Conservation (phyloP, 2,888 invertebrate genomes). For the Exocentrus adspersus region DNA sequence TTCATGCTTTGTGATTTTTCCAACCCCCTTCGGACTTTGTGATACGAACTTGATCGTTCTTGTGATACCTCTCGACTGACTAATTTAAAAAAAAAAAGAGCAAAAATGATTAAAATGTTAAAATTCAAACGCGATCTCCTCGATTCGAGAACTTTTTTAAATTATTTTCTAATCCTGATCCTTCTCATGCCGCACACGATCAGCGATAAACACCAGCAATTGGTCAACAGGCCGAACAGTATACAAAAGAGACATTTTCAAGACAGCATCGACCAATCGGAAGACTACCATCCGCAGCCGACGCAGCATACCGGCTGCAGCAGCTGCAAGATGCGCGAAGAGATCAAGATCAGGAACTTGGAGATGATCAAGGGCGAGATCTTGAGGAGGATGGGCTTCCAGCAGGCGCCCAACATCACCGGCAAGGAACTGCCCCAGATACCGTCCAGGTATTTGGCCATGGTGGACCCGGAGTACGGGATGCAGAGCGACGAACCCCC, state of each 20-base stretch:
- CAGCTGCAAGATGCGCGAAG: slow-evolving; percentile 68
- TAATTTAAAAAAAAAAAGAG: slow-evolving; percentile 25
- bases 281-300: slow-evolving; percentile 36
- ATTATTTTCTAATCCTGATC: slow-evolving; percentile 31
- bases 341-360: slow-evolving; percentile 67
- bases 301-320: slow-evolving; percentile 60
- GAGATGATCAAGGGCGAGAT: slow-evolving; percentile 71
- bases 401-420: slow-evolving; percentile 68
- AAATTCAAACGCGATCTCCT: slow-evolving; percentile 8
- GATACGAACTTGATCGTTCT: slow-evolving; percentile 37
- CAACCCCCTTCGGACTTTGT: slow-evolving; percentile 32
- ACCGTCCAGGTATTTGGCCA: slow-evolving; percentile 62
- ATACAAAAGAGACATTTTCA: slow-evolving; percentile 37
- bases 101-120: too few species aligned
- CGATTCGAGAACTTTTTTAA: slow-evolving; percentile 34
- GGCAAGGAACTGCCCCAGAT: slow-evolving; percentile 68
- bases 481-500: slow-evolving; percentile 65
- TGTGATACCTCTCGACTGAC: slow-evolving; percentile 41
- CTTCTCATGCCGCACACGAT: slow-evolving; percentile 32
- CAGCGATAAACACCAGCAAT: slow-evolving; percentile 38
- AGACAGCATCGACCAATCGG: slow-evolving; percentile 26
- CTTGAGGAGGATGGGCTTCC: slow-evolving; percentile 68
- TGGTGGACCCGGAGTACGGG: slow-evolving; percentile 56
- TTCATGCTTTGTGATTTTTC: slow-evolving; percentile 28
- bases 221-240: slow-evolving; percentile 38